phyloP scores from a whole-genome alignment of 2,113 vertebrate species.

The Laticauda colubrina region DNA sequence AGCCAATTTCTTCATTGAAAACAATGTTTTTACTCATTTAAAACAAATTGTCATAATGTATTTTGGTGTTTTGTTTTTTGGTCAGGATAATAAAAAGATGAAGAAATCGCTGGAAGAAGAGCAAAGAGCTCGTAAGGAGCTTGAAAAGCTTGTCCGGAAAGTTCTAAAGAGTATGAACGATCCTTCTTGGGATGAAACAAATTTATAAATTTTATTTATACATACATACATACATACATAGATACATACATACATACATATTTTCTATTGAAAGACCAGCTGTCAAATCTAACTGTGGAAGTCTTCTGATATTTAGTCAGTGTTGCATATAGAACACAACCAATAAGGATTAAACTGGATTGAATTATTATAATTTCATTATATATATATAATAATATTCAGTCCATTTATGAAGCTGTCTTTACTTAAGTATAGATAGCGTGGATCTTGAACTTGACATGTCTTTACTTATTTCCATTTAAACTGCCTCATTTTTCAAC shows the following conservation, averaged over 20 bases:
- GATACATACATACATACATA: too few species aligned
- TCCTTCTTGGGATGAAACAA: conserved; percentile 96
- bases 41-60: neutral
- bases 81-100: conserved; percentile 97
- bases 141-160: conserved; percentile 91
- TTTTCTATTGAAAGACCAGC: conserved; percentile 58
- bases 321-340: conserved; percentile 60
- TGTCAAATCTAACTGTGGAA: conserved; percentile 54
- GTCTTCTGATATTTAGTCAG: conserved; percentile 57
- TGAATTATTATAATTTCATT: conserved; percentile 41
- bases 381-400: conserved; percentile 46
- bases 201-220: too few species aligned
- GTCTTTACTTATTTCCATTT: conserved; percentile 60
- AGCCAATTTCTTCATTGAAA: neutral
- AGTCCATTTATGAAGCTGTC: conserved; percentile 58
- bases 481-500: conserved; percentile 73
- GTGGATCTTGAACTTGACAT: conserved; percentile 50
- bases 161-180: conserved; percentile 94
- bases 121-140: conserved; percentile 89
- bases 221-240: too few species aligned
- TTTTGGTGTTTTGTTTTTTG: conserved; percentile 36
- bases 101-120: conserved; percentile 94
- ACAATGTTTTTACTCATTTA: neutral
- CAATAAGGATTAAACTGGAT: conserved; percentile 67
- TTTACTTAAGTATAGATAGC: conserved; percentile 47